These are phyloP conservation scores for Pentamera pediparva DNA, from an alignment of 53 echinoderm and acorn worm species.

Conservation along the genomic window DNA sequence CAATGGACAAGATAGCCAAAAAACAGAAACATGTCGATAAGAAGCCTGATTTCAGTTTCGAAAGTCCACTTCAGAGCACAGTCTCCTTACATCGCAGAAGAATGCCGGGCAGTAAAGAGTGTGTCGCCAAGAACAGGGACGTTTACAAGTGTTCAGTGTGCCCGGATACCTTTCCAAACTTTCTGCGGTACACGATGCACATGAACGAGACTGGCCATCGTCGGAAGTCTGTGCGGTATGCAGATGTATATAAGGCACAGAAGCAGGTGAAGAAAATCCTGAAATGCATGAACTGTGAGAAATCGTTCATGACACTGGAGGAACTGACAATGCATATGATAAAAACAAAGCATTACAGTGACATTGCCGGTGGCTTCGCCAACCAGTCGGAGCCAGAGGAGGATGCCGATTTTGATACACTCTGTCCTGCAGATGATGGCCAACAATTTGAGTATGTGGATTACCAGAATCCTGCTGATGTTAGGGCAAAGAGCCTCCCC, in stretches of 20 bases:
- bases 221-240: constrained; percentile 34
- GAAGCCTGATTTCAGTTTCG: constrained; percentile 20
- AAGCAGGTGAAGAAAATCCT: constrained; percentile 73
- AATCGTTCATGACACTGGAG: constrained; percentile 76
- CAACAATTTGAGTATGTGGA: not conserved
- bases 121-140: constrained; percentile 41
- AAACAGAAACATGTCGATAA: constrained; percentile 19
- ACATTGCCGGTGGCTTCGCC: constrained; percentile 57
- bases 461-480: not conserved
- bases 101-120: constrained; percentile 18
- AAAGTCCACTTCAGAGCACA: constrained; percentile 23
- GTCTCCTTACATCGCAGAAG: constrained; percentile 17
- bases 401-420: constrained; percentile 37
- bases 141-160: constrained; percentile 64
- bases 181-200: constrained; percentile 84
- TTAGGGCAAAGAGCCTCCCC: not conserved
- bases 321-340: constrained; percentile 97
- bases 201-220: constrained; percentile 83
- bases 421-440: not conserved
- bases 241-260: constrained; percentile 48
- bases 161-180: constrained; percentile 61
- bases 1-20: constrained; percentile 23
- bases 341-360: constrained; percentile 84
- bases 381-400: constrained; percentile 37
- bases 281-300: constrained; percentile 88